Evolutionary conservation across 2,797 vertebrate genomes (phyloP), one percentile per base, ranked within the genome.

Genomic region (Zenarchopterus dispar): DNA sequence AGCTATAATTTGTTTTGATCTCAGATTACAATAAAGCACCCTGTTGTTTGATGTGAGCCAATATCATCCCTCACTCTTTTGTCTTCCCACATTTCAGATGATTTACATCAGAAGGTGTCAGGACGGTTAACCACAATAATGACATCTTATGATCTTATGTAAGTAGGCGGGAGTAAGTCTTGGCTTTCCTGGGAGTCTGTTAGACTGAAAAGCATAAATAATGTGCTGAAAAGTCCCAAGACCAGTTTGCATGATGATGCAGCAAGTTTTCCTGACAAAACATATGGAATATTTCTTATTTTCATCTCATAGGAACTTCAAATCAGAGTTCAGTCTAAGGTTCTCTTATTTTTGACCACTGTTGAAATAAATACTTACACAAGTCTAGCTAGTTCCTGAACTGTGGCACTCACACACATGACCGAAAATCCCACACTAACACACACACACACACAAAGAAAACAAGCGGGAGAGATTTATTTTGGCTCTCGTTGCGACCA

Each of bases 401-500:
- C 48, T 44, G 56, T 42, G 49, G 55, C 62, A 39, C 16, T 22
- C 24, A 59, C 21, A 51, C 50, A 65, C 18, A 36, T 17, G 45
- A 53, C 44, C 52, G 43, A 22, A 36, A 55, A 56, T 62, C 44
- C 44, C 59, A 52, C 67, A 51, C 61, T 44, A 39, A 53, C 56
- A 66, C 49, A 57, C 60, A 66, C 49, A 57, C 60, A 50, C 56
- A 55, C 56, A 73, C 70, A 80, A 85, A 85, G 80, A 88, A 90
- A 91, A 88, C 78, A 91, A 81, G 78, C 81, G 81, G 81, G 79
- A 84, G 72, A 79, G 78, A 84, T 92, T 92, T 92, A 87, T 90
- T 63, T 88, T 92, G 91, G 90, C 90, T 69, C 56, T 58, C 59
- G 46, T 44, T 60, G 70, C 28, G 46, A 68, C 72, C 78, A 87